phyloP scores from a whole-genome alignment of 2,888 invertebrate genomes.

The Euzophera pinguis region DNA sequence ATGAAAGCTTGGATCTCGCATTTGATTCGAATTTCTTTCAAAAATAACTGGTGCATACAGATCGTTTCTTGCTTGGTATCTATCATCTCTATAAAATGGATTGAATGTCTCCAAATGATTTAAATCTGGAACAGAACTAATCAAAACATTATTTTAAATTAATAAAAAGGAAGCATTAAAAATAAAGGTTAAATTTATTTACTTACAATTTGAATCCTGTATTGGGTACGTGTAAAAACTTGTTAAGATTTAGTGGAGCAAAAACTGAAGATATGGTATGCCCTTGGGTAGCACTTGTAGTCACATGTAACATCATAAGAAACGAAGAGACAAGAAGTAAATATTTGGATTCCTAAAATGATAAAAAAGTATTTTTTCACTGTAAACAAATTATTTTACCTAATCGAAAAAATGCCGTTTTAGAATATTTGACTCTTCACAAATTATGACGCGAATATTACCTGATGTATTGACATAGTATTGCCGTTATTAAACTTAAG shows the following conservation, averaged over 20 bases:
- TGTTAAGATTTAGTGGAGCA: background rate
- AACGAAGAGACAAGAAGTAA: background rate
- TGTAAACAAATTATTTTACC: too few species aligned
- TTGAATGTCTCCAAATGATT: background rate
- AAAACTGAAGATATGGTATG: background rate
- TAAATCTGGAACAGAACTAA: background rate
- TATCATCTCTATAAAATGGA: background rate
- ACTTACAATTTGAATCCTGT: conserved; percentile 2
- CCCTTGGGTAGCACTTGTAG: background rate
- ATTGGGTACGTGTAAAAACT: background rate
- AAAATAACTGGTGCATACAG: background rate
- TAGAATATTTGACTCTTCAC: too few species aligned
- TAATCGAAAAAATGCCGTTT: too few species aligned
- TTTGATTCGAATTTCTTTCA: background rate
- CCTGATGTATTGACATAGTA: too few species aligned
- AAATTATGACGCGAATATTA: too few species aligned
- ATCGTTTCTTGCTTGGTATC: background rate
- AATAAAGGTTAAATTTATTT: background rate
- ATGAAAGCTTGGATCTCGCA: background rate
- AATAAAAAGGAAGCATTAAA: too few species aligned
- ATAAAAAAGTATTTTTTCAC: too few species aligned
- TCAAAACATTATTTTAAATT: background rate
- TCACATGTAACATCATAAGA: background rate
- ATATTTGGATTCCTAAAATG: background rate
- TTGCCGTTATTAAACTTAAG: too few species aligned